A percentile compares a stretch with the other conserved stretches of the same genome.
phyloP scores from a whole-genome alignment of 2,113 vertebrate genomes.

The Trematomus loennbergii region DNA sequence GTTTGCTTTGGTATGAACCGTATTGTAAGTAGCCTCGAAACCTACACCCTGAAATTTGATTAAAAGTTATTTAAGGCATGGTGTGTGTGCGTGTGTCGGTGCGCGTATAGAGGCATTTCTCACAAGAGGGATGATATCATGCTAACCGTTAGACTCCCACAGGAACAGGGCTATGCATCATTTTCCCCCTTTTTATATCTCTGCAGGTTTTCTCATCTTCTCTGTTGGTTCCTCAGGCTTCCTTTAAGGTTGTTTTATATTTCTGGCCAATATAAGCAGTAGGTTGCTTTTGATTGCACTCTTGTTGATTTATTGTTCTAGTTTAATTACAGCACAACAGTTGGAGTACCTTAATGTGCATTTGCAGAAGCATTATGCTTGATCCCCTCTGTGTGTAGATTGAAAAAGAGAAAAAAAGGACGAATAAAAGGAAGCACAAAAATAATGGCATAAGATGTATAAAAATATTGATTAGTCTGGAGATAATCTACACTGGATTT shows the following conservation, averaged over 20 bases:
- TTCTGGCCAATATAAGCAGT: constrained; percentile 39
- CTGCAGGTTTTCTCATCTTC: constrained; percentile 70
- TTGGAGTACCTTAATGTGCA: constrained; percentile 66
- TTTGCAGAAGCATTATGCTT: constrained; percentile 63
- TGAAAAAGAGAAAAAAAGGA: constrained; percentile 3
- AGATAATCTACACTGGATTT: background rate
- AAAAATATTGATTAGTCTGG: constrained; percentile 40
- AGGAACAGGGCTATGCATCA: constrained; percentile 74
- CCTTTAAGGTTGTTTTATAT: constrained; percentile 38
- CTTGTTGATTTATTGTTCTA: constrained; percentile 62
- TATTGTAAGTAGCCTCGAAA: constrained; percentile 57
- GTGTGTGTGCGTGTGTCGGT: constrained; percentile 3
- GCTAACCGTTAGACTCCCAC: constrained; percentile 71
- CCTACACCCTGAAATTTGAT: constrained; percentile 73
- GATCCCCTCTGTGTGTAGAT: constrained; percentile 54
- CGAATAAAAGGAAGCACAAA: constrained; percentile 10
- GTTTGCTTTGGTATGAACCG: constrained; percentile 68
- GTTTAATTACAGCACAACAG: constrained; percentile 73
- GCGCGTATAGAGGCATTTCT: constrained; percentile 61
- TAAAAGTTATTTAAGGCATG: constrained; percentile 78
- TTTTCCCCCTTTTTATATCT: constrained; percentile 71
- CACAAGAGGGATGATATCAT: constrained; percentile 80
- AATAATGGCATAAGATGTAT: constrained; percentile 24
- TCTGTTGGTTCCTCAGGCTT: constrained; percentile 47
- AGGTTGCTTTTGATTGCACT: constrained; percentile 59